Evolutionary conservation across 1,140 invertebrate species (phyloP).

Genomic region (Aphidius gifuensis): DNA sequence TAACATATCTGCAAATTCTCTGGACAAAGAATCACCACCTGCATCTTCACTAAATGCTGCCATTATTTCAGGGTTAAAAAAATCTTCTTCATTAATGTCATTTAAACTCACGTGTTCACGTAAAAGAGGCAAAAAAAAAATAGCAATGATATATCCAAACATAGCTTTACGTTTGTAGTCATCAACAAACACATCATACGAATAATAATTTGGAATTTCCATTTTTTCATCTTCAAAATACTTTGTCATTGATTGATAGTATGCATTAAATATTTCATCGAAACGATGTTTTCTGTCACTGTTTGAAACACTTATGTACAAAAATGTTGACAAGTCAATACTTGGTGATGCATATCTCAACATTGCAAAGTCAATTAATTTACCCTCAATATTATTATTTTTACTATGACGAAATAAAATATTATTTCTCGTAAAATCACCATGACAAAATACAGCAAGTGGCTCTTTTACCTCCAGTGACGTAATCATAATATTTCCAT

Average conservation of each 20-base stretch:
- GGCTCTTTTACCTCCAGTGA: conserved; percentile 29
- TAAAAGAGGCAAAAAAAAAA: conserved; percentile 38
- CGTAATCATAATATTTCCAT: conserved; percentile 18
- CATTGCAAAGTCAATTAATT: conserved; percentile 49
- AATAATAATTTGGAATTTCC: conserved; percentile 28
- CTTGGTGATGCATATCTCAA: conserved; percentile 42
- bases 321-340: conserved; percentile 48
- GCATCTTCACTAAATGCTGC: background rate
- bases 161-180: conserved; percentile 40
- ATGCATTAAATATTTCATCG: conserved; percentile 36
- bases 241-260: conserved; percentile 34
- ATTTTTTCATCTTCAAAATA: conserved; percentile 28
- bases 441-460: conserved; percentile 46
- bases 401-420: conserved; percentile 36
- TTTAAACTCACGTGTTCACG: conserved; percentile 8
- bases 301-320: conserved; percentile 42
- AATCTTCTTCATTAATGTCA: background rate
- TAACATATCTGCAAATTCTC: conserved; percentile 11
- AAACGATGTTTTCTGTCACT: conserved; percentile 31
- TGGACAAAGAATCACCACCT: conserved; percentile 9
- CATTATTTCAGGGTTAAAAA: background rate
- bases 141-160: conserved; percentile 39
- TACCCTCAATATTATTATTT: conserved; percentile 28
- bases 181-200: conserved; percentile 33
- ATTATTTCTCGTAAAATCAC: conserved; percentile 49